Percentiles rank a stretch among this genome's conserved stretches.
These are phyloP conservation scores for Trissolcus basalis DNA, from an alignment of 1,140 invertebrate genomes.

Conservation along the genomic window DNA sequence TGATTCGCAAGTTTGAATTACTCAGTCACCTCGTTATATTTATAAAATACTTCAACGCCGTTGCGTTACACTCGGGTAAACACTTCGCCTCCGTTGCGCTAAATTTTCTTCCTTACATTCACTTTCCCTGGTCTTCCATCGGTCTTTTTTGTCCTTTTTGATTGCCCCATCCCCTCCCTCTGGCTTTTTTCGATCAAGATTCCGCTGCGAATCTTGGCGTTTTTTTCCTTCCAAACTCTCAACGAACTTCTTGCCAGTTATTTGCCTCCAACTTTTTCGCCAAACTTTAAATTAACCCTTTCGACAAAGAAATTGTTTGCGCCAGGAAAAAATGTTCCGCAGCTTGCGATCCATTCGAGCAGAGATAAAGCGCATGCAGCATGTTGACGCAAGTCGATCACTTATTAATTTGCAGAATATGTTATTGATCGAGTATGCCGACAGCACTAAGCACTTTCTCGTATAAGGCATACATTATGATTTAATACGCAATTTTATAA, in stretches of 20 bases:
- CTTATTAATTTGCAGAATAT: constrained; percentile 43
- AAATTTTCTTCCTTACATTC: constrained; percentile 2
- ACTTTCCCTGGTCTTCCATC: constrained; percentile 4
- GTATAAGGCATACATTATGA: no score
- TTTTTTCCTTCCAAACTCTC: constrained; percentile 27
- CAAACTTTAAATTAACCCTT: constrained; percentile 55
- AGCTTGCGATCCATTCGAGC: constrained; percentile 7
- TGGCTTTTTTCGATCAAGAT: constrained; percentile 31
- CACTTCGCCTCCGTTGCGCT: not conserved
- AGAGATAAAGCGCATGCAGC: constrained; percentile 19
- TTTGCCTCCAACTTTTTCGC: constrained; percentile 22
- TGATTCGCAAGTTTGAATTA: constrained; percentile 42
- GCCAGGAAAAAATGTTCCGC: constrained; percentile 22
- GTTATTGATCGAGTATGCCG: constrained; percentile 18
- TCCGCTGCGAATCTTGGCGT: constrained; percentile 22
- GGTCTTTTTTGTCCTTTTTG: constrained; percentile 4
- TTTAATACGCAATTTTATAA: no score
- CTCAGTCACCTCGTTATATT: constrained; percentile 28
- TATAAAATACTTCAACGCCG: constrained; percentile 21
- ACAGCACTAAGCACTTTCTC: constrained; percentile 9
- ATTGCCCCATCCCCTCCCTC: constrained; percentile 7
- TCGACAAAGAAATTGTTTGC: constrained; percentile 41
- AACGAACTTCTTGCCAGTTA: constrained; percentile 23
- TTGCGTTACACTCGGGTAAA: constrained; percentile 15
- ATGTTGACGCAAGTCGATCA: constrained; percentile 17